phyloP scores from a whole-genome alignment of 2,113 vertebrate species.

The Cryptotis parvus region DNA sequence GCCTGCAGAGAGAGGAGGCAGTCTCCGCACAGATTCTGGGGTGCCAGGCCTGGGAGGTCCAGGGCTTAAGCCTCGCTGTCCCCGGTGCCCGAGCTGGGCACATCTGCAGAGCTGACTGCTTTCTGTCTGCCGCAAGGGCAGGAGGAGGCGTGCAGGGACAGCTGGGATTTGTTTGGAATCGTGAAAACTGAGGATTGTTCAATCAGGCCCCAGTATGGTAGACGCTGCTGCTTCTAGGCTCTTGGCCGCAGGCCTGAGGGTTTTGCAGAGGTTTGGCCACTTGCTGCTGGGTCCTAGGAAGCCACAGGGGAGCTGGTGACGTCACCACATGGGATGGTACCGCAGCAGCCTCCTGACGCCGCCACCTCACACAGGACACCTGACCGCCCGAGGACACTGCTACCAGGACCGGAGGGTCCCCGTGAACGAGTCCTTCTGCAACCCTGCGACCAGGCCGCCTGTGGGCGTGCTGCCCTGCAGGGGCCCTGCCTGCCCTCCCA shows the following conservation, averaged over 20 bases:
- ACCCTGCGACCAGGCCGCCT: slow-evolving; percentile 85
- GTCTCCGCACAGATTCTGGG: too few species aligned
- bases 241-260: too few species aligned
- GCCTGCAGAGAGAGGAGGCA: too few species aligned
- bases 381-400: slow-evolving; percentile 89
- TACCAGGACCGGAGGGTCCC: slow-evolving; percentile 90
- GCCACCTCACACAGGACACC: slow-evolving; percentile 86
- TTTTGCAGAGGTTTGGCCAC: too few species aligned
- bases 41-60: too few species aligned
- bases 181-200: too few species aligned
- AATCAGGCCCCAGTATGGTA: neutral
- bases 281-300: too few species aligned
- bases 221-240: neutral
- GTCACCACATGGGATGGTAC: too few species aligned
- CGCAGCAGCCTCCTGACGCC: neutral
- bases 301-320: too few species aligned
- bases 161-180: slow-evolving; percentile 56
- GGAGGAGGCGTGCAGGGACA: neutral
- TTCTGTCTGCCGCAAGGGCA: neutral
- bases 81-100: too few species aligned
- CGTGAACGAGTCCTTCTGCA: slow-evolving; percentile 91
- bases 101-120: too few species aligned
- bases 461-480: slow-evolving; percentile 89
- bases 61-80: neutral
- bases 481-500: slow-evolving; percentile 90